Conservation (phyloP, 2,113 vertebrate species). For the Ctenodactylus gundi region DNA sequence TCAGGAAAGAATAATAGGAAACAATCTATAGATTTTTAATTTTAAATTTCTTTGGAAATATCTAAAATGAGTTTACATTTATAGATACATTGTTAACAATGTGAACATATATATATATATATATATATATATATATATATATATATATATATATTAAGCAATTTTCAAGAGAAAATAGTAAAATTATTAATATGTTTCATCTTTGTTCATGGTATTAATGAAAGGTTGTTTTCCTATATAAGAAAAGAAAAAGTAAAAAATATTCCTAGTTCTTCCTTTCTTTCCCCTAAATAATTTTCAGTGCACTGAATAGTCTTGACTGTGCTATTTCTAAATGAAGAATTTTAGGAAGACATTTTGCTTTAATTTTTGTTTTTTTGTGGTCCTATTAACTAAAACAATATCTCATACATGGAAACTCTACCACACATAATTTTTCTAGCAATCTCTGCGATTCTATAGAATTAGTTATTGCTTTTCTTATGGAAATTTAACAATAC, state of each 20-base stretch:
- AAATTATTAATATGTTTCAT: background rate
- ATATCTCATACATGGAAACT: background rate
- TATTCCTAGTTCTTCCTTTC: background rate
- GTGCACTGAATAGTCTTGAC: background rate
- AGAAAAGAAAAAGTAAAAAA: background rate
- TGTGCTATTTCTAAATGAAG: background rate
- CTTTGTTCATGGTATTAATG: background rate
- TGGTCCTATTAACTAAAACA: background rate
- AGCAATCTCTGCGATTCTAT: background rate
- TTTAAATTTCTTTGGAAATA: background rate
- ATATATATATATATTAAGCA: no score
- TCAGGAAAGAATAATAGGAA: background rate
- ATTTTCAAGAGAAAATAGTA: no score
- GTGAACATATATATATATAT: no score
- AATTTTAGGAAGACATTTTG: background rate
- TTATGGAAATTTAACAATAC: background rate
- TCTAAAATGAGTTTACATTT: background rate
- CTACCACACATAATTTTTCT: background rate
- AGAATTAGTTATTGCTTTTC: background rate
- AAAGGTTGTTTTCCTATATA: background rate
- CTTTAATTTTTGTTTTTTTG: background rate
- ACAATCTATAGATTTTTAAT: background rate
- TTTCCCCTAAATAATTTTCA: background rate
- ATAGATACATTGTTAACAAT: background rate
- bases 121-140: no score